A percentile compares a stretch with the other conserved stretches of the same genome.
phyloP scores from a whole-genome alignment of 2,888 invertebrate species.

The Ligdia adustata region DNA sequence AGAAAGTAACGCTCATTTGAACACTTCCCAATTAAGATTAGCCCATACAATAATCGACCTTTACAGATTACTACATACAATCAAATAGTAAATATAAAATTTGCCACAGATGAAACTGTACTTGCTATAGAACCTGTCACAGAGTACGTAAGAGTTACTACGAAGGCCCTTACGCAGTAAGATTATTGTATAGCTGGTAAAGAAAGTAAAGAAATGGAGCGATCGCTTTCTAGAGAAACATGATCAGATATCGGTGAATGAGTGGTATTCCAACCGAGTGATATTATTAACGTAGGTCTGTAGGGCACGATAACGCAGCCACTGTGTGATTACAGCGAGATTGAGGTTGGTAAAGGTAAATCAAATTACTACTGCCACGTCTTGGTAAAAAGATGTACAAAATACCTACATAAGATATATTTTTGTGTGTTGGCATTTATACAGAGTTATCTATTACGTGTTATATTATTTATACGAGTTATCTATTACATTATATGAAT shows the following conservation, averaged over 20 bases:
- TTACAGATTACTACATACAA: neutral
- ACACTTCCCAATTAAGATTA: conserved; percentile 13
- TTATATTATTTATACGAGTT: too few species aligned
- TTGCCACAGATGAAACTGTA: conserved; percentile 1
- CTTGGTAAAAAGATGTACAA: neutral
- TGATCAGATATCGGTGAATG: conserved; percentile 14
- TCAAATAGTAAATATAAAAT: neutral
- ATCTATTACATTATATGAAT: too few species aligned
- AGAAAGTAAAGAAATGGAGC: conserved; percentile 39
- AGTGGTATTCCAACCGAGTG: conserved; percentile 7
- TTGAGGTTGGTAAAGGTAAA: conserved; percentile 7
- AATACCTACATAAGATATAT: too few species aligned
- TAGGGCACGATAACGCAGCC: conserved; percentile 8
- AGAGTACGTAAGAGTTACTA: neutral
- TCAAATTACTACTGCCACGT: neutral
- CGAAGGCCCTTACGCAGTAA: neutral
- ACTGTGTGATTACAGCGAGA: conserved; percentile 6
- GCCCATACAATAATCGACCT: conserved; percentile 2
- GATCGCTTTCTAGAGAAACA: conserved; percentile 31
- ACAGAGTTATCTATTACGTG: too few species aligned
- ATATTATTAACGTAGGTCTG: conserved; percentile 19
- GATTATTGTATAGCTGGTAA: conserved; percentile 4
- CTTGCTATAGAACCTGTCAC: neutral
- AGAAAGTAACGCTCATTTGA: conserved; percentile 14
- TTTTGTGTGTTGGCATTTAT: too few species aligned